Conservation (phyloP, 2,113 vertebrate species). For the Coreoperca whiteheadi region DNA sequence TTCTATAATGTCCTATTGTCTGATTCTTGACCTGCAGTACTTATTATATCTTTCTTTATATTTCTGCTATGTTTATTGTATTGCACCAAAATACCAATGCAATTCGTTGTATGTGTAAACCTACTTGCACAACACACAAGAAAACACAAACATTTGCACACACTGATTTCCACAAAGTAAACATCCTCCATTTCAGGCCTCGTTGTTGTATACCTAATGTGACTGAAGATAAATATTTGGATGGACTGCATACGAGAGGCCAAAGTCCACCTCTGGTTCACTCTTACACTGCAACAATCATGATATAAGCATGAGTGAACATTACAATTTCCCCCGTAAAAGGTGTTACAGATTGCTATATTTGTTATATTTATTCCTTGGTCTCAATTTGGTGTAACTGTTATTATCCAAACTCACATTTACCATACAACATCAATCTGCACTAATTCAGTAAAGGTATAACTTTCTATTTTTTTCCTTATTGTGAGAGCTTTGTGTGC, state of each 20-base stretch:
- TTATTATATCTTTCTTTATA: too few relatives aligned
- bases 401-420: not conserved
- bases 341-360: not conserved
- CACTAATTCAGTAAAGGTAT: not conserved
- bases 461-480: not conserved
- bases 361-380: not conserved
- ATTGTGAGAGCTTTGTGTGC: not conserved
- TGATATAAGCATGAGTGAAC: not conserved
- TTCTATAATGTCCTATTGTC: too few relatives aligned
- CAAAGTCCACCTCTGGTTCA: not conserved
- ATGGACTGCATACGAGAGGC: not conserved
- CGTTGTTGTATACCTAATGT: constrained; percentile 2
- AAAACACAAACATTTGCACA: too few relatives aligned
- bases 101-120: too few relatives aligned
- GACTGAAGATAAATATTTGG: constrained; percentile 26
- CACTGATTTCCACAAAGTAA: constrained; percentile 27
- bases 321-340: not conserved
- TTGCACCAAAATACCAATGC: too few relatives aligned
- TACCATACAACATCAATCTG: not conserved
- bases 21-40: too few relatives aligned
- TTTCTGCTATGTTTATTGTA: too few relatives aligned
- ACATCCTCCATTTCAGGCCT: not conserved
- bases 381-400: not conserved
- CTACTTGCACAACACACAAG: too few relatives aligned
- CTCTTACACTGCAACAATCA: not conserved